These are phyloP conservation scores for Eulemur macaco DNA, from an alignment of 2,113 vertebrate species.

Conservation along the genomic window DNA sequence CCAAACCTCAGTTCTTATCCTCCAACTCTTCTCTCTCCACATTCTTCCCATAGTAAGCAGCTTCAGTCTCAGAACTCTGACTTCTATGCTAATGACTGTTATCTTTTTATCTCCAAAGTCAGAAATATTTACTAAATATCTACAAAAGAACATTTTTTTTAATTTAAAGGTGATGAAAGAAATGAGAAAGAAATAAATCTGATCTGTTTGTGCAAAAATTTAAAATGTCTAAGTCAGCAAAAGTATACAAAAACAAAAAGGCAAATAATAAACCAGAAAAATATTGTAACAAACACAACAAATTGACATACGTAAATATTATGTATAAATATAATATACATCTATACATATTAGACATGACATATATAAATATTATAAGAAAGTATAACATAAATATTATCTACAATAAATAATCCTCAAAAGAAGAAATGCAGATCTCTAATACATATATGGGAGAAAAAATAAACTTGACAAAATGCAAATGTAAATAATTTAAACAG, in stretches of 20 bases:
- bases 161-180: not conserved
- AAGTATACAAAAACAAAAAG: constrained; percentile 5
- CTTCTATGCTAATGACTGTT: not conserved
- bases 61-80: not conserved
- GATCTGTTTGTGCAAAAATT: not conserved
- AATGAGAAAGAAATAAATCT: not conserved
- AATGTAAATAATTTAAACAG: constrained; percentile 21
- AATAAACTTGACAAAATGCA: not conserved
- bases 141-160: not conserved
- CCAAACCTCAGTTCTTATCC: not conserved
- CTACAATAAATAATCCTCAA: not conserved
- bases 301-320: not conserved
- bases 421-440: not conserved
- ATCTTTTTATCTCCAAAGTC: not conserved
- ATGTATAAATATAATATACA: not conserved
- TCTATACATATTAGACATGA: not conserved
- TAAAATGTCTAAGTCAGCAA: not conserved
- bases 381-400: not conserved
- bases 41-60: not conserved
- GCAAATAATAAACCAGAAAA: not conserved
- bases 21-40: not conserved
- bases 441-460: not conserved
- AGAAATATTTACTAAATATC: constrained; percentile 1
- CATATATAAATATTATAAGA: not conserved
- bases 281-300: not conserved